These are phyloP conservation scores for Urocynchramus pylzowi DNA, from an alignment of 2,113 vertebrate genomes.

Conservation along the genomic window DNA sequence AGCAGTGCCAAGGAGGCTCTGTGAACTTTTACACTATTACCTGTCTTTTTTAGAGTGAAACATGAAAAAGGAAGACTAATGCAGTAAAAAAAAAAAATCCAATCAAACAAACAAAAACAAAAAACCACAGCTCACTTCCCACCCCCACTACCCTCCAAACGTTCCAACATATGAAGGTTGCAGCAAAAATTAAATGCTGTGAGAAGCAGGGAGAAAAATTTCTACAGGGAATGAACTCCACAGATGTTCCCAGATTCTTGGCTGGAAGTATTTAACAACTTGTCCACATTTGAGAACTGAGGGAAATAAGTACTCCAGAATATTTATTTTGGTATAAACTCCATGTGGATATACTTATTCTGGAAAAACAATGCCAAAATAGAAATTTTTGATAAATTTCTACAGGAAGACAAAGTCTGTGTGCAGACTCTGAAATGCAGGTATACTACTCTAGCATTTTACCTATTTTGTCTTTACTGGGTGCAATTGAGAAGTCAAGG, in stretches of 20 bases:
- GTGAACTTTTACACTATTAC: conserved; percentile 10
- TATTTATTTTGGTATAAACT: conserved; percentile 44
- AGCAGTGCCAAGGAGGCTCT: background rate
- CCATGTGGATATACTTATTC: background rate
- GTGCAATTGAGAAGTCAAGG: background rate
- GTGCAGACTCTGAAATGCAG: background rate
- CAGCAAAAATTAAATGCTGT: background rate
- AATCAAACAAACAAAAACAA: background rate
- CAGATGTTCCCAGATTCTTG: conserved; percentile 49
- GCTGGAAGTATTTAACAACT: conserved; percentile 39
- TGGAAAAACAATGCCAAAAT: background rate
- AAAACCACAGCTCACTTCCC: no score
- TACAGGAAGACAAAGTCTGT: background rate
- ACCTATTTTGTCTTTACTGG: background rate
- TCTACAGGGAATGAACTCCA: conserved; percentile 24
- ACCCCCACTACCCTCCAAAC: fast-evolving
- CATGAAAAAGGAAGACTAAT: background rate
- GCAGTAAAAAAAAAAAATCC: background rate
- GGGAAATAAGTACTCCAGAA: background rate
- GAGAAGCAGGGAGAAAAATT: conserved; percentile 5
- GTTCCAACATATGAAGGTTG: background rate
- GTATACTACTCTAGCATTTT: background rate
- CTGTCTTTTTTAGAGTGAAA: background rate
- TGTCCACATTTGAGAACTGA: background rate
- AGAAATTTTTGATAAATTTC: conserved; percentile 5